Evolutionary conservation across 1,140 invertebrate genomes (phyloP), one percentile per base, ranked within the genome.

Genomic region (Hydropsyche tenuis): DNA sequence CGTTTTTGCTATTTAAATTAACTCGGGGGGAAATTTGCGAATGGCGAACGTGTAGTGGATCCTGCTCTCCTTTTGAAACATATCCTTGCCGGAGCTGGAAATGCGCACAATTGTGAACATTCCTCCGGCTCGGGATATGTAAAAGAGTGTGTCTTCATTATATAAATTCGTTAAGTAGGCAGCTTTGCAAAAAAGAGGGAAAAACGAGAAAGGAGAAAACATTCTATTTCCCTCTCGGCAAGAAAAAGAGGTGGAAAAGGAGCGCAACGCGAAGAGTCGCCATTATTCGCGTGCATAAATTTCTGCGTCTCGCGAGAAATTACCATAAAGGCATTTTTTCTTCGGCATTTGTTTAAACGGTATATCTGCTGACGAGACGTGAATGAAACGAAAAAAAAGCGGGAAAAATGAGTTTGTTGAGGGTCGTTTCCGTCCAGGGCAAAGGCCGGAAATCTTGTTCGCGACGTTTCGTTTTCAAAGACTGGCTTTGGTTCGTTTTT

Each of bases 1-100:
- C 56, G 56, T 60, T 60, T 60, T 60, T 60, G 56, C 56, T 60
- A 60, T 60, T 60, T 60, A 60, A 60, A 60, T 60, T 60, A 60
- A 60, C 56, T 60, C 22, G 48, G 48, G 48, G 16, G 48, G 16
- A 18, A 53, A 53, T 53, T 53, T 16, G 16, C 48, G 5, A 53
- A 18, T 16, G 48, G 9, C 48, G 20, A 53, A 53, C 16, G n/a
- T 20, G n/a, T 7, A 20, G 16, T 9, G 20, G 48, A 53, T 53
- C 16, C 48, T 53, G 11, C 23, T 60, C 30, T 60, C 56, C 23
- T 14, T 22, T 12, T 25, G 56, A 25, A 60, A 60, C 56, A 27
- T 22, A 60, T 60, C 14, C 30, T 9, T 1, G 20, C 56, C 1
- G 4, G 23, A 60, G 56, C 20, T 22, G 20, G 56, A 60, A 60